Evolutionary conservation across 1,140 invertebrate genomes (phyloP), one percentile per base, ranked within the genome.

Genomic region (Drosophila pseudoananassae): DNA sequence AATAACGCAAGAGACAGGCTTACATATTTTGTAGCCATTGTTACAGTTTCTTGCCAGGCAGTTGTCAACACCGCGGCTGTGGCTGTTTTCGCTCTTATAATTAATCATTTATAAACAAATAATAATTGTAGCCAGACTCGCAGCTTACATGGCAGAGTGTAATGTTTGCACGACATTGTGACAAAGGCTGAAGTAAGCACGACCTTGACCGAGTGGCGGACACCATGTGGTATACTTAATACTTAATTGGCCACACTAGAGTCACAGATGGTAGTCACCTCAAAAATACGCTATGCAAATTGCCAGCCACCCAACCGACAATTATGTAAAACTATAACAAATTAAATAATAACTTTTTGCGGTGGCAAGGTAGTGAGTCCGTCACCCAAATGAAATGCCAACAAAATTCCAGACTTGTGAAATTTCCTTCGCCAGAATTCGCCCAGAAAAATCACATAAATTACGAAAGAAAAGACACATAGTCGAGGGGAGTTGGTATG

Each of bases 191-290:
- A 51, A 64, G 36, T 55, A 75, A 66, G 53, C 36, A 64, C 60
- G 83, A 82, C 82, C 82, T 88, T 85, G 82, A 87, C 82, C 82
- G 78, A 33, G 31, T 76, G 15, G 54, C 69, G 82, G 75, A 78
- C 82, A 87, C 65, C 78, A 64, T 85, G 82, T 82, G 82, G 82
- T 72, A 81, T 78, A 87, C 82, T 81, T 85, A 88, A 78, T 87
- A 69, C 31, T 68, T 69, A 69, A 69, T 69, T 69, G 65, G 65
- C 50, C 63, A 69, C 76, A 79, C 71, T 70, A 36, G 59, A 73
- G 51, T 64, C 45, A 20, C 60, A 74, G 66, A 33, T 40, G 43
- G 14, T 46, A 47, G 17, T 43, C 38, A 20, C 38, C 43, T 56
- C 54, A 47, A 63, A 61, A 78, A 66, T 71, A 17, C 38, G 50